Conservation (phyloP, 2,797 vertebrate genomes). For the Sylvilagus floridanus region DNA sequence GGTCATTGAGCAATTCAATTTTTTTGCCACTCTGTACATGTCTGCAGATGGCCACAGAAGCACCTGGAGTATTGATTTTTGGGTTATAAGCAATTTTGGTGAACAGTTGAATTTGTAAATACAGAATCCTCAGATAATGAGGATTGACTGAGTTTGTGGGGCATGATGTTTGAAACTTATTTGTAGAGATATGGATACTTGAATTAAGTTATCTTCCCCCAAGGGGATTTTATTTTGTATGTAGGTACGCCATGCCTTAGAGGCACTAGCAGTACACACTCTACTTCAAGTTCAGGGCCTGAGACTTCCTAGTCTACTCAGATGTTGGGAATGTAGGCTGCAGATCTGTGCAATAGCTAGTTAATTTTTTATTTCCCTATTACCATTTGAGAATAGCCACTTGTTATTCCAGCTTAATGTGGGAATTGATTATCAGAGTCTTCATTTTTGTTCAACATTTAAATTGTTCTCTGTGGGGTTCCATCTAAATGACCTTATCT, state of each 20-base stretch:
- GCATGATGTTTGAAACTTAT: background rate
- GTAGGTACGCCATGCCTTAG: background rate
- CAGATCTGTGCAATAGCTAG: background rate
- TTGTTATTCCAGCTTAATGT: constrained; percentile 35
- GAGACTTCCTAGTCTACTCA: background rate
- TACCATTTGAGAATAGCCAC: background rate
- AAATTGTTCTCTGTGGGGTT: background rate
- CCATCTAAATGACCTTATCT: background rate
- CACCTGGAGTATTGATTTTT: background rate
- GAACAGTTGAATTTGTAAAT: background rate
- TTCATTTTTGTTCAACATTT: background rate
- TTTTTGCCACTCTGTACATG: background rate
- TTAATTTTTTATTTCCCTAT: background rate
- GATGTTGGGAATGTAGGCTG: background rate
- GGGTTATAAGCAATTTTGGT: background rate
- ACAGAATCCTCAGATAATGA: background rate
- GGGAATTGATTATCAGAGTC: background rate
- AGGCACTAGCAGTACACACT: background rate
- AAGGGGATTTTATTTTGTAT: background rate
- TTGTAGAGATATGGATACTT: background rate
- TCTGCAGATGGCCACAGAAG: background rate
- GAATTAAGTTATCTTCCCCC: background rate
- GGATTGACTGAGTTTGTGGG: background rate
- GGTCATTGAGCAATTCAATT: background rate
- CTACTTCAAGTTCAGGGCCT: background rate